Conservation (phyloP, 2,888 invertebrate genomes). For the Lordiphosa andalusiaca region DNA sequence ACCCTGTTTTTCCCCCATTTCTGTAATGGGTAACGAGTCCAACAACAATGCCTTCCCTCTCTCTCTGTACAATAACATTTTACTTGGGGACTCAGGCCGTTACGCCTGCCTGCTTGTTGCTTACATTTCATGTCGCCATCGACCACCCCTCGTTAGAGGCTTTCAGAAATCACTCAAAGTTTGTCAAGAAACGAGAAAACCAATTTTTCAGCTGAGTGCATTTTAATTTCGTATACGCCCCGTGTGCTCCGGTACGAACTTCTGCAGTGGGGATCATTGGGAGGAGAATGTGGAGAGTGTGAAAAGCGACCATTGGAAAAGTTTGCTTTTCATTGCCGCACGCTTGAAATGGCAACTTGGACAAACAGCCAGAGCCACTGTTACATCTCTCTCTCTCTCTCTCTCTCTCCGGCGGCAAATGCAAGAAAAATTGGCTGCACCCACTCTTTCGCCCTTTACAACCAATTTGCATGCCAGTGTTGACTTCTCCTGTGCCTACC, state of each 20-base stretch:
- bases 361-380: slow-evolving; percentile 59
- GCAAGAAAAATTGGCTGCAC: slow-evolving; percentile 45
- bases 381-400: slow-evolving; percentile 10
- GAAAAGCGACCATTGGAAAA: slow-evolving; percentile 43
- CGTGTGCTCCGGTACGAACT: slow-evolving; percentile 46
- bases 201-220: slow-evolving; percentile 80
- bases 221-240: slow-evolving; percentile 79
- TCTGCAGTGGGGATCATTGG: slow-evolving; percentile 29
- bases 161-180: slow-evolving; percentile 71
- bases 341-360: slow-evolving; percentile 73
- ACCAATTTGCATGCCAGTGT: slow-evolving; percentile 37
- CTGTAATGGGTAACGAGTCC: neutral
- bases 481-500: slow-evolving; percentile 24
- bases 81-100: slow-evolving; percentile 23
- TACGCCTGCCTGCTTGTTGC: slow-evolving; percentile 35
- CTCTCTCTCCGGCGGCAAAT: too few relatives aligned
- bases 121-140: slow-evolving; percentile 24
- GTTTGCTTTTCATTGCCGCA: slow-evolving; percentile 72
- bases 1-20: slow-evolving; percentile 17
- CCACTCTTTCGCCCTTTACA: slow-evolving; percentile 4
- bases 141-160: slow-evolving; percentile 49
- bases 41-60: slow-evolving; percentile 8
- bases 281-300: slow-evolving; percentile 27
- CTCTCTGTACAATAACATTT: slow-evolving; percentile 43
- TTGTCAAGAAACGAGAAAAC: slow-evolving; percentile 74